A percentile compares a stretch with the other conserved stretches of the same genome.
These are phyloP conservation scores for Hydrolagus affinis DNA, from an alignment of 2,113 vertebrate genomes.

Conservation along the genomic window DNA sequence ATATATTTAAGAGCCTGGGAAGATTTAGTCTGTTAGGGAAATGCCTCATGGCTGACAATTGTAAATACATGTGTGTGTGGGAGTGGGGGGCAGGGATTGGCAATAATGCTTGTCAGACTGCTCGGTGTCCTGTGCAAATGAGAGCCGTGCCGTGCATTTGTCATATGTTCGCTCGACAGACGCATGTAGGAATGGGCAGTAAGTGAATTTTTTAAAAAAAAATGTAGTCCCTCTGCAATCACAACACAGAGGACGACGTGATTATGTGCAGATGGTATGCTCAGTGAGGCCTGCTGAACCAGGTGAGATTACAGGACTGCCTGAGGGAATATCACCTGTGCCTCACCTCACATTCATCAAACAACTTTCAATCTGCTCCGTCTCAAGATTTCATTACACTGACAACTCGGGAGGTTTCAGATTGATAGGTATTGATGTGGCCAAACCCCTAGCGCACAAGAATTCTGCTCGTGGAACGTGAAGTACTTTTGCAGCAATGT, in stretches of 20 bases:
- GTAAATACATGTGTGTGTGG: background rate
- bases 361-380: background rate
- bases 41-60: background rate
- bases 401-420: background rate
- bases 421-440: background rate
- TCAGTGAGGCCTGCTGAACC: background rate
- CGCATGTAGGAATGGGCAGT: too few species aligned
- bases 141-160: too few species aligned
- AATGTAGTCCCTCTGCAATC: background rate
- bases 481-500: background rate
- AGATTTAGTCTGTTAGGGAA: background rate
- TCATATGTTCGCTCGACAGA: too few species aligned
- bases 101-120: too few species aligned
- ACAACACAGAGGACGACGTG: background rate
- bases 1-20: background rate
- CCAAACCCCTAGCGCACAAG: background rate
- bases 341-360: slow-evolving; percentile 2
- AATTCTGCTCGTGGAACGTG: background rate
- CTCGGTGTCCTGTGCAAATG: too few species aligned
- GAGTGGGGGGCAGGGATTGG: too few species aligned
- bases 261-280: background rate
- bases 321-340: background rate
- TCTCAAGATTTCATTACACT: background rate
- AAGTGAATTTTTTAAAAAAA: too few species aligned
- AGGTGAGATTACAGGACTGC: background rate